These are phyloP conservation scores for Solea solea DNA, from an alignment of 2,113 vertebrate genomes.

Conservation along the genomic window DNA sequence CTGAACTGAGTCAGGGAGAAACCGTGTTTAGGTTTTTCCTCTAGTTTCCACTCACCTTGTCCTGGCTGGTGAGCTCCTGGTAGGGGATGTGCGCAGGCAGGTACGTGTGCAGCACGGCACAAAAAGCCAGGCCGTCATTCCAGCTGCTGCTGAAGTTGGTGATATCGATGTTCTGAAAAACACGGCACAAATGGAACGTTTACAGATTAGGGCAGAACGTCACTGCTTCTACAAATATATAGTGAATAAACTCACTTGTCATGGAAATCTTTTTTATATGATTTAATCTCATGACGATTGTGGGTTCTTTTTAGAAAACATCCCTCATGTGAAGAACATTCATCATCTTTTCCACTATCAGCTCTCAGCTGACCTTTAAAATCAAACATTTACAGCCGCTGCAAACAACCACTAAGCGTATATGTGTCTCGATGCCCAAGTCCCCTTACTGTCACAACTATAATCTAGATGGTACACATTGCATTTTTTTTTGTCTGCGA, in stretches of 20 bases:
- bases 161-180: conserved; percentile 93
- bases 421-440: neutral
- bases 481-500: conserved; percentile 15
- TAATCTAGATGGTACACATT: neutral
- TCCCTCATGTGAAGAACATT: conserved; percentile 6
- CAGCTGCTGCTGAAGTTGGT: conserved; percentile 99
- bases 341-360: conserved; percentile 19
- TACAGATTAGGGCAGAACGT: conserved; percentile 6
- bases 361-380: conserved; percentile 17
- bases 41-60: conserved; percentile 84
- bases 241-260: conserved; percentile 29
- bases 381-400: conserved; percentile 5
- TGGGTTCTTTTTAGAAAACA: conserved; percentile 3
- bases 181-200: conserved; percentile 33
- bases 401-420: conserved; percentile 5
- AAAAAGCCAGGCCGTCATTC: conserved; percentile 97
- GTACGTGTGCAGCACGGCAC: conserved; percentile 94
- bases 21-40: accelerated
- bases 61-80: conserved; percentile 92
- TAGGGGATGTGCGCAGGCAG: conserved; percentile 97
- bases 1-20: too few species aligned
- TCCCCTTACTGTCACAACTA: neutral
- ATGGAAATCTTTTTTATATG: conserved; percentile 13
- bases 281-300: conserved; percentile 15
- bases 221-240: neutral